Conservation (phyloP, 2,888 invertebrate species). For the Ferrisia virgata region DNA sequence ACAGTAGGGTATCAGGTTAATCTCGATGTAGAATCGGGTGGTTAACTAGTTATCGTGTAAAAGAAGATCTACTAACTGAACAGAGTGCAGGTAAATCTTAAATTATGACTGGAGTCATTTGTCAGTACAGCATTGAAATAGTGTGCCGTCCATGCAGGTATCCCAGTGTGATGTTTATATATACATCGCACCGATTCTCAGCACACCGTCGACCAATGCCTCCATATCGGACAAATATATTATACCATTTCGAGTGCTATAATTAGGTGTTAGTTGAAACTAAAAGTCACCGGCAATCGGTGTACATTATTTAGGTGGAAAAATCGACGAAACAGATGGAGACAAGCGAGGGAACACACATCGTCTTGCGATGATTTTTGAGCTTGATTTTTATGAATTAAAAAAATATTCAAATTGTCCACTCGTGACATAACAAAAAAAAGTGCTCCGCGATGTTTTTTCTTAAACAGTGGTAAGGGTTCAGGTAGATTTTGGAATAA, state of each 20-base stretch:
- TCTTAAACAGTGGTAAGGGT: too few species aligned
- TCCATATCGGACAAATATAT: neutral
- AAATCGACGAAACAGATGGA: too few species aligned
- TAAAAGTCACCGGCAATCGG: neutral
- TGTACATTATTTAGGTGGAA: too few species aligned
- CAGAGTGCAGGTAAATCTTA: constrained; percentile 11
- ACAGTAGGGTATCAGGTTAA: constrained; percentile 44
- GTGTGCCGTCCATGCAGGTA: neutral
- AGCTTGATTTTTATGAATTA: too few species aligned
- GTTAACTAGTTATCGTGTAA: constrained; percentile 43
- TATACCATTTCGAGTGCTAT: neutral
- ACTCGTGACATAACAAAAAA: too few species aligned
- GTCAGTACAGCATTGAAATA: constrained; percentile 6
- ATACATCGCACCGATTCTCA: neutral
- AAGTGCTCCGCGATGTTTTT: too few species aligned
- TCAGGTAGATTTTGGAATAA: too few species aligned
- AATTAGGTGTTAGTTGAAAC: constrained; percentile 12
- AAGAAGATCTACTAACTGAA: constrained; percentile 8
- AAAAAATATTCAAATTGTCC: too few species aligned
- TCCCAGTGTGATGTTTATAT: neutral
- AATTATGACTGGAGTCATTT: constrained; percentile 34
- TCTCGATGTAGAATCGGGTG: constrained; percentile 24
- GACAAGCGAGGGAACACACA: too few species aligned
- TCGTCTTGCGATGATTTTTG: too few species aligned
- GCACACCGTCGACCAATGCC: neutral